Conservation (phyloP, 2,797 vertebrate genomes). For the Liparis tanakae region DNA sequence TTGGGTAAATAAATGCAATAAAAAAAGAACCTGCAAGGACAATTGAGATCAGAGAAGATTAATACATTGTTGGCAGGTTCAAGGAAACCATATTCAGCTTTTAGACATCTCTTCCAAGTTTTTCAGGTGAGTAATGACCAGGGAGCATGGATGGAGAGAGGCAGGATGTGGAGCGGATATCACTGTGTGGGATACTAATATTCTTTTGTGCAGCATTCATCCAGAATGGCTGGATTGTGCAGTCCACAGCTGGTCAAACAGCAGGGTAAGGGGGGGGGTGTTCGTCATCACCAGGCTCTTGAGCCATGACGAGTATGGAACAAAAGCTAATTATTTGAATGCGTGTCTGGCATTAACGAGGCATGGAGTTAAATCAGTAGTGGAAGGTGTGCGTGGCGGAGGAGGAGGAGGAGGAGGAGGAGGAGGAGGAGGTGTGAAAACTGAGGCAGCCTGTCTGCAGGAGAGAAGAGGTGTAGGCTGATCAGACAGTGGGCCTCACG, state of each 20-base stretch:
- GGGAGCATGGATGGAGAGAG: too few species aligned
- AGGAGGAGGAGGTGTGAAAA: too few species aligned
- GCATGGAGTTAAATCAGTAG: too few species aligned
- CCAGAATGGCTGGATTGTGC: conserved; percentile 3
- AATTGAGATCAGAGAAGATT: too few species aligned
- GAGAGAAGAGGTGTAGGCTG: background rate
- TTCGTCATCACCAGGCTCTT: too few species aligned
- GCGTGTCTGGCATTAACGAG: background rate
- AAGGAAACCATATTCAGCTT: too few species aligned
- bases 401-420: too few species aligned
- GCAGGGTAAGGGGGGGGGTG: background rate
- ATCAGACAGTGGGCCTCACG: background rate
- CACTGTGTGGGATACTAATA: background rate
- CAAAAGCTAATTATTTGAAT: background rate
- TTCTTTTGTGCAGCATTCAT: background rate
- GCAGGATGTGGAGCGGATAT: background rate
- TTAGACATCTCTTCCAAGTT: background rate
- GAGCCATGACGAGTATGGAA: background rate
- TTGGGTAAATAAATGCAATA: too few species aligned
- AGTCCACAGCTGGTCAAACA: conserved; percentile 7
- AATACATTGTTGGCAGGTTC: too few species aligned
- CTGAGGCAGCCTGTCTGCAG: background rate
- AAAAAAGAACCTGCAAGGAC: too few species aligned
- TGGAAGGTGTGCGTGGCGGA: too few species aligned
- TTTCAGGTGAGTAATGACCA: background rate